phyloP scores from a whole-genome alignment of 2,888 invertebrate species.

The Schizotus pectinicornis region DNA sequence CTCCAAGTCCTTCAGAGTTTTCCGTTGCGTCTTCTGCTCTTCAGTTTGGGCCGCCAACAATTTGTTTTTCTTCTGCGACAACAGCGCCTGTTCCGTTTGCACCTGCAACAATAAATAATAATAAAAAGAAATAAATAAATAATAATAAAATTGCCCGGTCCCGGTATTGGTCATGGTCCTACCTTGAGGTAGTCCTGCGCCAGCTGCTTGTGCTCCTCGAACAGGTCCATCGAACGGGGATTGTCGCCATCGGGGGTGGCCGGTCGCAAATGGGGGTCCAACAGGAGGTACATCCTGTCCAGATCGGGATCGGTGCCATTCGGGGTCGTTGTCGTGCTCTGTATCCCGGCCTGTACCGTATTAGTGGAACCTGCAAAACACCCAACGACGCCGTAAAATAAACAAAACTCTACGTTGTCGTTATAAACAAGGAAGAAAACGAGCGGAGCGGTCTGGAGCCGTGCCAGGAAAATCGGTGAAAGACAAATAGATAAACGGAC shows the following conservation, averaged over 20 bases:
- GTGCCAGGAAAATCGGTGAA: conserved; percentile 18
- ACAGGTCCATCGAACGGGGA: conserved; percentile 82
- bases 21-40: conserved; percentile 53
- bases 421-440: conserved; percentile 23
- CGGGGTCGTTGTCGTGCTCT: conserved; percentile 44
- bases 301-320: conserved; percentile 60
- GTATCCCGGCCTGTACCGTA: conserved; percentile 48
- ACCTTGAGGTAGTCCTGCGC: conserved; percentile 89
- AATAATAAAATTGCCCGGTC: no score
- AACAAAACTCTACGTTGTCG: conserved; percentile 12
- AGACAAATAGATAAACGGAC: no score
- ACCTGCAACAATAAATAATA: conserved; percentile 57
- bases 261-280: conserved; percentile 83
- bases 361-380: conserved; percentile 42
- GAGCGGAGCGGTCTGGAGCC: conserved; percentile 11
- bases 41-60: conserved; percentile 71
- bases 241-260: conserved; percentile 80
- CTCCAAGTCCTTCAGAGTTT: conserved; percentile 53
- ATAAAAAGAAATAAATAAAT: background rate
- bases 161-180: no score
- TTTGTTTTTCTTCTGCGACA: conserved; percentile 79
- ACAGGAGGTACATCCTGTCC: conserved; percentile 76
- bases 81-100: conserved; percentile 83
- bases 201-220: conserved; percentile 85
- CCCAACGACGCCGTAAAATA: background rate